These are phyloP conservation scores for Armadillidium nasatum DNA, from an alignment of 1,140 invertebrate genomes.

Conservation along the genomic window DNA sequence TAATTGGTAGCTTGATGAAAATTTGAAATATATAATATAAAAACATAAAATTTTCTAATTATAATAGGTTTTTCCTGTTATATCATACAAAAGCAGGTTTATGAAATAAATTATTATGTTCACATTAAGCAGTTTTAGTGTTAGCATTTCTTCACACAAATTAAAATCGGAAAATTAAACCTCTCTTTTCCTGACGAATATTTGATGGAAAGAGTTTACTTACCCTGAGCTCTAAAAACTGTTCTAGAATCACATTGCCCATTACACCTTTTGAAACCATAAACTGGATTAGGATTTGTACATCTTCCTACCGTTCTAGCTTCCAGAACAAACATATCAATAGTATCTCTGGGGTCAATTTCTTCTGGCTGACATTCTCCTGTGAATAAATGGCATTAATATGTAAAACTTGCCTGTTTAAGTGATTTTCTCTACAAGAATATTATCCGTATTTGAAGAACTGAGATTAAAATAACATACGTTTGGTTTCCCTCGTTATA, in stretches of 20 bases:
- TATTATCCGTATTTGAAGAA: neutral
- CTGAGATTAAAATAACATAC: slow-evolving; percentile 27
- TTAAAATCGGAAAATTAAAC: too few relatives aligned
- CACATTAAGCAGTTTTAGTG: too few relatives aligned
- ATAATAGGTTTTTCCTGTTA: too few relatives aligned
- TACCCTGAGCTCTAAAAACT: slow-evolving; percentile 41
- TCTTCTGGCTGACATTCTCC: slow-evolving; percentile 44
- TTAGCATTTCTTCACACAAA: too few relatives aligned
- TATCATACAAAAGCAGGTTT: too few relatives aligned
- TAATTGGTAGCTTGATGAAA: too few relatives aligned
- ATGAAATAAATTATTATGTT: too few relatives aligned
- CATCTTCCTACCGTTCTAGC: slow-evolving; percentile 44
- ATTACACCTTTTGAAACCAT: slow-evolving; percentile 44
- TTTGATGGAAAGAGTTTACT: neutral
- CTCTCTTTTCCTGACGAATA: too few relatives aligned
- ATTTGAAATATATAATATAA: too few relatives aligned
- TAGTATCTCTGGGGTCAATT: slow-evolving; percentile 43
- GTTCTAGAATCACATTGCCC: slow-evolving; percentile 46
- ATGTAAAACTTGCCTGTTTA: neutral
- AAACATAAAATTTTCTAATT: too few relatives aligned
- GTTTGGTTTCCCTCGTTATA: slow-evolving; percentile 34
- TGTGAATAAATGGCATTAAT: slow-evolving; percentile 19
- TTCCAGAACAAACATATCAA: slow-evolving; percentile 42
- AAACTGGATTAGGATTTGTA: slow-evolving; percentile 43
- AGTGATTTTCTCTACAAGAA: neutral